A percentile compares a stretch with the other conserved stretches of the same genome.
These are phyloP conservation scores for Pagetopsis macropterus DNA, from an alignment of 2,797 vertebrate species.

Conservation along the genomic window DNA sequence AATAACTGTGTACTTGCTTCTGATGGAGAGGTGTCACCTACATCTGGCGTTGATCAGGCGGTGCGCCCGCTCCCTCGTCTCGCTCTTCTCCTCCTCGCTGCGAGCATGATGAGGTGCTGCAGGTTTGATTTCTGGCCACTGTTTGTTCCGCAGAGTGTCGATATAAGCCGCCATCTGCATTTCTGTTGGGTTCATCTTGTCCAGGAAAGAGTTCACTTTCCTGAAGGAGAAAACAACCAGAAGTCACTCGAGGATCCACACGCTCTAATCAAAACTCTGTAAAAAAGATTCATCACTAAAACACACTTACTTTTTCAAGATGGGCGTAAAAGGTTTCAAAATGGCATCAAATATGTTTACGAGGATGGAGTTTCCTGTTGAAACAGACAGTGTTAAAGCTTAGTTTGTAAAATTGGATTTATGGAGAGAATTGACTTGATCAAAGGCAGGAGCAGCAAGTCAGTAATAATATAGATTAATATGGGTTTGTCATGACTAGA, in stretches of 20 bases:
- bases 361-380: slow-evolving; percentile 81
- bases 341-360: slow-evolving; percentile 80
- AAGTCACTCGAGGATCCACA: neutral
- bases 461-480: neutral
- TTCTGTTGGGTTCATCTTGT: slow-evolving; percentile 79
- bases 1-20: neutral
- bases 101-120: slow-evolving; percentile 29
- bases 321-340: slow-evolving; percentile 79
- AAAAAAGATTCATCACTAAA: neutral
- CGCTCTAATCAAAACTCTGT: neutral
- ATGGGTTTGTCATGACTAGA: neutral
- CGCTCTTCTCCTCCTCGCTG: slow-evolving; percentile 71
- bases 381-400: slow-evolving; percentile 16
- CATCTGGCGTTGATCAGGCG: slow-evolving; percentile 79
- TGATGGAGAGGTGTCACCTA: slow-evolving; percentile 40
- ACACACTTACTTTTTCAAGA: slow-evolving; percentile 82
- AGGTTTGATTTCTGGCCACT: slow-evolving; percentile 72
- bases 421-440: too few species aligned
- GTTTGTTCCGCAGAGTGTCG: slow-evolving; percentile 70
- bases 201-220: slow-evolving; percentile 80
- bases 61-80: slow-evolving; percentile 76
- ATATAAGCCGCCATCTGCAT: slow-evolving; percentile 76
- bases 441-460: neutral
- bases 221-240: slow-evolving; percentile 48
- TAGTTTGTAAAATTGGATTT: neutral